phyloP scores from a whole-genome alignment of 2,888 invertebrate species.

The Mythimna albipuncta region DNA sequence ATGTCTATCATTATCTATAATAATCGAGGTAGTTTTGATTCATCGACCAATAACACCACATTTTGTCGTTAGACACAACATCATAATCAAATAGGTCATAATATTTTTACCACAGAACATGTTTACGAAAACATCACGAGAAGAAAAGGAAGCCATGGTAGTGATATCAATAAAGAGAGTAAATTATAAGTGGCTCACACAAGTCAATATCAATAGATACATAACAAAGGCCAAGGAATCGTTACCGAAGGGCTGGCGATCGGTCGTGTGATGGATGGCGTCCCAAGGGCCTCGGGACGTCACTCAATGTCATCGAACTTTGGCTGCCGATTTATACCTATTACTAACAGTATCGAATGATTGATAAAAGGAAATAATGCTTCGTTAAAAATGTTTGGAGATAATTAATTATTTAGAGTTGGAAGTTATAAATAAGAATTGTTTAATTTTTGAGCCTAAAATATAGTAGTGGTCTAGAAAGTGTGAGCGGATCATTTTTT shows the following conservation, averaged over 20 bases:
- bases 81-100: background rate
- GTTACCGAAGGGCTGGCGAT: constrained; percentile 69
- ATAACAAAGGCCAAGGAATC: constrained; percentile 69
- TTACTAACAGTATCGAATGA: constrained; percentile 43
- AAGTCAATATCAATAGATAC: constrained; percentile 69
- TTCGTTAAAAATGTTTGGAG: background rate
- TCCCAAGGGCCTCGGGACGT: constrained; percentile 70
- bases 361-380: constrained; percentile 20
- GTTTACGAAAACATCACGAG: constrained; percentile 20
- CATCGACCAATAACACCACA: constrained; percentile 3
- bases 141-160: constrained; percentile 11
- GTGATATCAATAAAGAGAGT: constrained; percentile 43
- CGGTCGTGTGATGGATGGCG: constrained; percentile 75
- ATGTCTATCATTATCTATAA: constrained; percentile 10
- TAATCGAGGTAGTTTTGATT: constrained; percentile 2
- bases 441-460: no score
- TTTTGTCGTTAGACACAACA: background rate
- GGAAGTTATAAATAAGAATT: background rate
- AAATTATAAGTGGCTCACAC: constrained; percentile 52
- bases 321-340: constrained; percentile 64
- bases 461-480: background rate
- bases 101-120: constrained; percentile 3
- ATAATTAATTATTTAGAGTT: background rate
- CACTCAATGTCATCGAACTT: constrained; percentile 74
- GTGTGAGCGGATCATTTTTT: background rate